These are phyloP conservation scores for Caenorhabditis brenneri DNA, from an alignment of 1,140 invertebrate genomes.

Conservation along the genomic window DNA sequence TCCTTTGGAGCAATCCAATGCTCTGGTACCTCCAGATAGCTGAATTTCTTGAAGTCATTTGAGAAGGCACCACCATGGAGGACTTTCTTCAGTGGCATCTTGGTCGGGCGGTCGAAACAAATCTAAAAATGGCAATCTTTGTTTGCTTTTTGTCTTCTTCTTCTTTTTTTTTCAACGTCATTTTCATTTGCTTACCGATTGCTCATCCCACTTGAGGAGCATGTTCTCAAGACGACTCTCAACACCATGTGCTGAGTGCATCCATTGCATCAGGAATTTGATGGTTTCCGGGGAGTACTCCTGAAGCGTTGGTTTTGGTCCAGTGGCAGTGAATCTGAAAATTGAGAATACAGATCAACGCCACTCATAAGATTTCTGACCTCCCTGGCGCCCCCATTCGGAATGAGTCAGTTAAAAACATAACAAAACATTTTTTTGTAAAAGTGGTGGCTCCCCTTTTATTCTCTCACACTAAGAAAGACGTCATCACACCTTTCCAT, in stretches of 20 bases:
- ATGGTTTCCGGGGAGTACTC: background rate
- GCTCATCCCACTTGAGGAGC: conserved; percentile 20
- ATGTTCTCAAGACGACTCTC: conserved; percentile 21
- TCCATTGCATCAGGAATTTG: background rate
- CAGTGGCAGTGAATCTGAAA: background rate
- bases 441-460: background rate
- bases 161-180: background rate
- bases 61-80: background rate
- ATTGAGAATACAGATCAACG: background rate
- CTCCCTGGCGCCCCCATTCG: background rate
- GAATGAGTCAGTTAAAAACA: background rate
- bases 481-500: conserved; percentile 10
- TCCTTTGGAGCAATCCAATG: conserved; percentile 1
- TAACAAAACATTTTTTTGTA: background rate
- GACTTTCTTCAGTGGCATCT: background rate
- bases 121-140: conserved; percentile 2
- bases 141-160: background rate
- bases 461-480: background rate
- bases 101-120: conserved; percentile 18
- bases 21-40: conserved; percentile 17
- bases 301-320: background rate
- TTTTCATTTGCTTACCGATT: background rate
- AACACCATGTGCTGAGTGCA: background rate
- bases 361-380: too few species aligned
- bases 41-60: background rate